These are phyloP conservation scores for Stenurella melanura DNA, from an alignment of 2,888 invertebrate species.

Conservation along the genomic window DNA sequence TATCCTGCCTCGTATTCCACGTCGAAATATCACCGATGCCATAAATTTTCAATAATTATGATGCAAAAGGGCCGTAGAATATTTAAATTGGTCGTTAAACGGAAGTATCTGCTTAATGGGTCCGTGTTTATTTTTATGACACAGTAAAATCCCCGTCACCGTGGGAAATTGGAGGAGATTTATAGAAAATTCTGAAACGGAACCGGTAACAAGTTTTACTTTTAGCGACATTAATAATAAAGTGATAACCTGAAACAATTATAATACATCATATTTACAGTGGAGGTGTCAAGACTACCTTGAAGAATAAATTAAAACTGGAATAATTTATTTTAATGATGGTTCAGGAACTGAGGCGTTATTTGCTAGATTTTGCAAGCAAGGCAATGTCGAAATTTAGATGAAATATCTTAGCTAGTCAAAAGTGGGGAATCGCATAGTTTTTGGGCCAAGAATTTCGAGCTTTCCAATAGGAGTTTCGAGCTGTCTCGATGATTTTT, in stretches of 20 bases:
- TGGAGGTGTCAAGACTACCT: not conserved
- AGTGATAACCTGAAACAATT: conserved; percentile 7
- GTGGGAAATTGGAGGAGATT: conserved; percentile 7
- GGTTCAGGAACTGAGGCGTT: not conserved
- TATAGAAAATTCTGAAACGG: not conserved
- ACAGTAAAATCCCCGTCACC: conserved; percentile 1
- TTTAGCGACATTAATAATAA: not conserved
- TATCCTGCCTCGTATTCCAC: not conserved
- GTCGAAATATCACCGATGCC: not conserved
- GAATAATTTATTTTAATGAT: not conserved
- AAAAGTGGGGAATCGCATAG: no score
- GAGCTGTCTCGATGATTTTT: no score
- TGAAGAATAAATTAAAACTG: not conserved
- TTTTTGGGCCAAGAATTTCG: no score
- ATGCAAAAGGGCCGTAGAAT: not conserved
- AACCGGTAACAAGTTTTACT: not conserved
- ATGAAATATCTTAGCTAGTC: no score
- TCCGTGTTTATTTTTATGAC: not conserved
- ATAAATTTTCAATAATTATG: conserved; percentile 3
- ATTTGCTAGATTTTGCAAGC: no score
- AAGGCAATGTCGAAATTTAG: no score
- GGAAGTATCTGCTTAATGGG: not conserved
- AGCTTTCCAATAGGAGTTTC: no score
- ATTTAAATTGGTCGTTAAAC: not conserved
- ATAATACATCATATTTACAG: not conserved